Evolutionary conservation across 2,888 invertebrate species (phyloP), one percentile per base, ranked within the genome.

Genomic region (Cephus nigrinus): DNA sequence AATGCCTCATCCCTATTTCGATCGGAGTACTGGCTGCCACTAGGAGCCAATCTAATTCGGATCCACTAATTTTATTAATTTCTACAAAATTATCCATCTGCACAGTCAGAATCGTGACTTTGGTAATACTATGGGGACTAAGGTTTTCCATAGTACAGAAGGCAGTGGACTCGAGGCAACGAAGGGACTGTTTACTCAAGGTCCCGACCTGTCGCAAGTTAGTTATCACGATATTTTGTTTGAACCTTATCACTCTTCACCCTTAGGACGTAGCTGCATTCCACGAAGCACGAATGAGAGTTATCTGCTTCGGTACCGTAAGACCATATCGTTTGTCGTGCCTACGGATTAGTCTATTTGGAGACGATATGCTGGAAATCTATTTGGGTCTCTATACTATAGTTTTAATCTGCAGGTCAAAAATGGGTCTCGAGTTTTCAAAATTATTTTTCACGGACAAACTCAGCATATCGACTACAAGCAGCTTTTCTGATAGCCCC

Each of bases 331-430:
- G 82, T 85, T 85, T 87, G 85, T 88, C 81, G 80, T 86, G 79
- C 81, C 84, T 88, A 82, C 83, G 87, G 89, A 89, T 90, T 89
- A 89, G 86, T 81, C 81, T 75, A 55, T 72, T 76, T 72, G 30
- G n/a, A 73, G 73, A 73, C 73, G 73, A 73, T 73, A 73, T 15
- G 69, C 31, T 15, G 69, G 69, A 69, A 32, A 69, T 69, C 69
- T 69, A 69, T 69, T 69, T 69, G 69, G 69, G 15, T 32, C 69
- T 30, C 30, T 30, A 15, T 69, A 40, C 40, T 40, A 69, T 30
- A 69, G 30, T 69, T 69, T 69, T 30, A 69, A 69, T 69, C 69
- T 32, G 69, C 69, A 69, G 69, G 32, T 69, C 69, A 32, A 15
- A 12, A 69, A 69, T 32, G 69, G 69, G 32, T 32, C 30, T 40